Evolutionary conservation across 2,888 invertebrate genomes (phyloP).

Genomic region (Junonia oenone): DNA sequence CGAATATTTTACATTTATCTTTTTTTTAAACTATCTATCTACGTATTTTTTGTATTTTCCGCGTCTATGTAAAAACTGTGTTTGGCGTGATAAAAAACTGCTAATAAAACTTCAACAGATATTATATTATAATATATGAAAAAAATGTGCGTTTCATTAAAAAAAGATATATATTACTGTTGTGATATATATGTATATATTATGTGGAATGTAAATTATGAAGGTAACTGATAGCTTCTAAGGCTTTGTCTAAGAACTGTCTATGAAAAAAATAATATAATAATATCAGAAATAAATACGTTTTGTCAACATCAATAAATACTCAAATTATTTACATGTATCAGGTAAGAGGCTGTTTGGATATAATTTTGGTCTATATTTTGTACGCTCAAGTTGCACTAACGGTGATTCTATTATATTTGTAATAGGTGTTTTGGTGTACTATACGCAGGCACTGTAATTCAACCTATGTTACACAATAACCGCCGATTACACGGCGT

Average conservation of each 20-base stretch:
- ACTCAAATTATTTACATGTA: slow-evolving; percentile 48
- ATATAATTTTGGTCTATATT: slow-evolving; percentile 70
- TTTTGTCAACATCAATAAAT: slow-evolving; percentile 59
- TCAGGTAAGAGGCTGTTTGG: slow-evolving; percentile 55
- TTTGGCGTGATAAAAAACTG: slow-evolving; percentile 35
- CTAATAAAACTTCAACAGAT: slow-evolving; percentile 45
- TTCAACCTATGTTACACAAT: slow-evolving; percentile 19
- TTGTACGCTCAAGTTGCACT: slow-evolving; percentile 73
- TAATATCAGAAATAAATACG: slow-evolving; percentile 39
- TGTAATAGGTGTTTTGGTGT: slow-evolving; percentile 31
- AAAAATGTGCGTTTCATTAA: slow-evolving; percentile 46
- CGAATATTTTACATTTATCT: slow-evolving; percentile 39
- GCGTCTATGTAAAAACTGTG: slow-evolving; percentile 33
- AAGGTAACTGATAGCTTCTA: slow-evolving; percentile 66
- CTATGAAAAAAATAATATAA: slow-evolving; percentile 43
- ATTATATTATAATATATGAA: slow-evolving; percentile 46
- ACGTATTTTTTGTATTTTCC: slow-evolving; percentile 46
- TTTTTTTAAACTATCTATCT: slow-evolving; percentile 55
- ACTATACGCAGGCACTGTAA: slow-evolving; percentile 51
- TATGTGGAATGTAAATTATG: slow-evolving; percentile 59
- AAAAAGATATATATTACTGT: slow-evolving; percentile 28
- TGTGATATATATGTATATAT: slow-evolving; percentile 33
- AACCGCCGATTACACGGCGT: slow-evolving; percentile 9
- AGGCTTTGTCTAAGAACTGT: slow-evolving; percentile 57
- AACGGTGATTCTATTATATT: slow-evolving; percentile 49